Base-by-base conservation (phyloP, 2,113 vertebrate species). In the Aviceda subcristata region DNA sequence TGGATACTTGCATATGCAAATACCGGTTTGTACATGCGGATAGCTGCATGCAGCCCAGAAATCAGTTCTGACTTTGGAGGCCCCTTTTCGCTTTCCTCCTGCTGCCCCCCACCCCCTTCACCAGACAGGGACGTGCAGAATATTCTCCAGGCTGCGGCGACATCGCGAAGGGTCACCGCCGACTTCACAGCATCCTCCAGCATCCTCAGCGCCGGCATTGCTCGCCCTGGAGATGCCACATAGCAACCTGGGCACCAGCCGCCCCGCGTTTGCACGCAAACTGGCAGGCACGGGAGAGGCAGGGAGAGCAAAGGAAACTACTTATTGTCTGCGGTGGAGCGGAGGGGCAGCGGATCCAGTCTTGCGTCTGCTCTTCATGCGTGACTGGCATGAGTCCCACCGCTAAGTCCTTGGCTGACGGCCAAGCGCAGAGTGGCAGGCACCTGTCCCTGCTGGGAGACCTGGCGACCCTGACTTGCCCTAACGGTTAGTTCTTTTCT, bases 401-500 rank as follows among this genome's bases (percentile, higher is more conserved):
- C n/a, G 71, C 91, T 83, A 69, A 80, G 92, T 88, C 91, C 62
- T 85, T 97, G 97, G 95, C 95, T 3, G 80, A 30, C 38, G 21
- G 96, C 97, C 96, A 95, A n/a, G 84, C 63, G 0, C 57, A 0
- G 95, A 95, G 97, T 77, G 95, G 94, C 94, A 88, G 95, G 97
- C 97, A 97, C 97, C 97, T 97, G 97, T 95, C 94, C 97, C 97
- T 94, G 97, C 97, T 97, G 97, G 80, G 97, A 92, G 97, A 97
- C 96, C 97, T 97, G 97, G 94, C 87, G 97, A 97, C 97, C 96
- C 87, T 41, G 50, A 64, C 91, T 48, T 97, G 96, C 96, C 96
- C 97, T 7, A 18, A 74, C 75, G 81, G 66, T 97, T 95, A 90
- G 96, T 96, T 94, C 45, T 96, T 84, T 76, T 90, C 94, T 95